Percentiles rank a stretch among this genome's conserved stretches.
These are phyloP conservation scores for Octodonta nipae DNA, from an alignment of 2,888 invertebrate species.

Conservation along the genomic window DNA sequence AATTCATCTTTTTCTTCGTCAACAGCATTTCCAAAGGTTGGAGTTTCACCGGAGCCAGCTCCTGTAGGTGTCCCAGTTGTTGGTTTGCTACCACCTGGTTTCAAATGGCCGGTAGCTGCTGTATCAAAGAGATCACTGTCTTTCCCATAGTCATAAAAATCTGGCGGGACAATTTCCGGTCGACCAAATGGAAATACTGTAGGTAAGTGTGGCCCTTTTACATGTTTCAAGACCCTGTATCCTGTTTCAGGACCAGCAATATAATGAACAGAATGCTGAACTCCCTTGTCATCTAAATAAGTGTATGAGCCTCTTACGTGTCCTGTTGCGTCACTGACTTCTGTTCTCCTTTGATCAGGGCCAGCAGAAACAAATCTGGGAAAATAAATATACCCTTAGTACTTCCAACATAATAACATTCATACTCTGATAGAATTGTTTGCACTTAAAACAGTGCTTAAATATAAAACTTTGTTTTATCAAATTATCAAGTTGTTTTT, in stretches of 20 bases:
- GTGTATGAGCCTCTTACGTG: slow-evolving; percentile 65
- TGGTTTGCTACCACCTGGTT: slow-evolving; percentile 3
- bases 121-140: slow-evolving; percentile 32
- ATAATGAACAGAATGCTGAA: slow-evolving; percentile 63
- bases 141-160: slow-evolving; percentile 26
- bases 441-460: too few species aligned
- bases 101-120: slow-evolving; percentile 42
- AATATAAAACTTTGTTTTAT: too few species aligned
- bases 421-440: too few species aligned
- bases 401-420: too few species aligned
- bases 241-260: slow-evolving; percentile 69
- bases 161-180: slow-evolving; percentile 38
- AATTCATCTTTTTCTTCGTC: not conserved
- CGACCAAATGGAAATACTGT: slow-evolving; percentile 42
- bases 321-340: slow-evolving; percentile 57
- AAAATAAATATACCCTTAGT: too few species aligned
- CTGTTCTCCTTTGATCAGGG: slow-evolving; percentile 62
- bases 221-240: slow-evolving; percentile 58
- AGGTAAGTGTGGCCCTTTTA: slow-evolving; percentile 52
- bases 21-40: not conserved
- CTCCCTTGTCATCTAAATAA: slow-evolving; percentile 64
- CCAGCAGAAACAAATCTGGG: slow-evolving; percentile 58
- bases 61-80: slow-evolving; percentile 1
- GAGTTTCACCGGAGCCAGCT: not conserved
- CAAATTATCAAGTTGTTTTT: too few species aligned